Evolutionary conservation across 2,797 vertebrate genomes (phyloP).

Genomic region (Aeoliscus strigatus): DNA sequence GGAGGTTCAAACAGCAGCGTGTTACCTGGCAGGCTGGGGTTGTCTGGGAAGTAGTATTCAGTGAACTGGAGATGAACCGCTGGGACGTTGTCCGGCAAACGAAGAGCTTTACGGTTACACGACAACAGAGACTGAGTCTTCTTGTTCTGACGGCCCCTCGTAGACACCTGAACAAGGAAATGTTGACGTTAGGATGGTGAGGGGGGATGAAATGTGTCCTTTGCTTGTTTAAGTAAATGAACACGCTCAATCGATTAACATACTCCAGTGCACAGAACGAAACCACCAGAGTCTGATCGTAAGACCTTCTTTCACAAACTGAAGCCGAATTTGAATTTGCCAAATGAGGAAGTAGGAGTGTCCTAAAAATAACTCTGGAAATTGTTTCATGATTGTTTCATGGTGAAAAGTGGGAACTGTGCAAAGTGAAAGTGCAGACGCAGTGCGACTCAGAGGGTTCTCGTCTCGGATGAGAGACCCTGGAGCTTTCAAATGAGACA

Average conservation of each 20-base stretch:
- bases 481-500: too few relatives aligned
- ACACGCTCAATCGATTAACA: not conserved
- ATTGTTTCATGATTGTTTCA: conserved; percentile 1
- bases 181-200: not conserved
- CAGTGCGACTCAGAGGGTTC: conserved; percentile 7
- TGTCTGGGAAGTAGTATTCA: conserved; percentile 94
- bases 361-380: conserved; percentile 23
- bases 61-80: conserved; percentile 94
- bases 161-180: conserved; percentile 81
- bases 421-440: conserved; percentile 24
- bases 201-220: not conserved
- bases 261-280: too few relatives aligned
- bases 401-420: conserved; percentile 6
- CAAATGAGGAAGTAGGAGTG: conserved; percentile 45
- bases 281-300: conserved; percentile 1
- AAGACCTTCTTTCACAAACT: conserved; percentile 19
- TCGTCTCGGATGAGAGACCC: conserved; percentile 4
- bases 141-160: conserved; percentile 86
- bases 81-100: conserved; percentile 79
- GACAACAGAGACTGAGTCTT: conserved; percentile 90
- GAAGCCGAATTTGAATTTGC: conserved; percentile 8
- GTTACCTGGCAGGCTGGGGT: conserved; percentile 83
- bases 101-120: conserved; percentile 83
- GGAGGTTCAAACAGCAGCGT: too few relatives aligned
- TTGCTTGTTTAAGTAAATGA: not conserved